phyloP scores from a whole-genome alignment of 2,113 vertebrate genomes.

The Coreoperca whiteheadi region DNA sequence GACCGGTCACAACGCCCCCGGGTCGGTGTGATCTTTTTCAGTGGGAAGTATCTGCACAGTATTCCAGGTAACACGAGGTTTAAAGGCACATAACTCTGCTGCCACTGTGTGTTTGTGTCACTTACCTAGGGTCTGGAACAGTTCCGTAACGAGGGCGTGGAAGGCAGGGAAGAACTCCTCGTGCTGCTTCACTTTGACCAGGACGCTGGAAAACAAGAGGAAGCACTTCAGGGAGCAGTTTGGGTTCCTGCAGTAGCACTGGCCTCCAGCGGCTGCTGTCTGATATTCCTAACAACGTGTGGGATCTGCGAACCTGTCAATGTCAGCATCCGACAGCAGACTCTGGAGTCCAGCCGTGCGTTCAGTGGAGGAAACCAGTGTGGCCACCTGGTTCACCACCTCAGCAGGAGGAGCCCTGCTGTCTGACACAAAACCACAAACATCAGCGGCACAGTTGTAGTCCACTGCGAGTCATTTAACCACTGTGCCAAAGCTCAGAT shows the following conservation, averaged over 20 bases:
- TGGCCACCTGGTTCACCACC: conserved; percentile 87
- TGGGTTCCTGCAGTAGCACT: neutral
- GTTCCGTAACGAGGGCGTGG: conserved; percentile 85
- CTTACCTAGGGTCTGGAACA: conserved; percentile 88
- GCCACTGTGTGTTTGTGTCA: neutral
- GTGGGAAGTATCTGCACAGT: no score
- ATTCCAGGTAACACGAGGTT: no score
- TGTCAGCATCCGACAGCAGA: conserved; percentile 86
- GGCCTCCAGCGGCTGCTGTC: neutral
- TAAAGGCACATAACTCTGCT: no score
- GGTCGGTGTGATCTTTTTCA: no score
- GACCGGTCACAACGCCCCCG: no score
- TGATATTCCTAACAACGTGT: neutral
- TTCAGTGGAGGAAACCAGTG: conserved; percentile 80
- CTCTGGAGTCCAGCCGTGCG: conserved; percentile 73
- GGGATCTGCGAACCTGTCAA: conserved; percentile 85
- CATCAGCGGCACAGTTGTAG: neutral
- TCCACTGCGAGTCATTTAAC: no score
- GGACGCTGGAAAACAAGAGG: conserved; percentile 83
- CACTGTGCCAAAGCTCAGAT: neutral
- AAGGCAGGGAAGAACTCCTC: conserved; percentile 92
- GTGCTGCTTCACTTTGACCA: conserved; percentile 89
- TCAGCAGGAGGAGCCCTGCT: conserved; percentile 82
- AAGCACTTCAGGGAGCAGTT: neutral
- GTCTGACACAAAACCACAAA: conserved; percentile 81